Evolutionary conservation across 2,888 invertebrate genomes (phyloP), one percentile per base, ranked within the genome.

Genomic region (Pristionchus arcanus): DNA sequence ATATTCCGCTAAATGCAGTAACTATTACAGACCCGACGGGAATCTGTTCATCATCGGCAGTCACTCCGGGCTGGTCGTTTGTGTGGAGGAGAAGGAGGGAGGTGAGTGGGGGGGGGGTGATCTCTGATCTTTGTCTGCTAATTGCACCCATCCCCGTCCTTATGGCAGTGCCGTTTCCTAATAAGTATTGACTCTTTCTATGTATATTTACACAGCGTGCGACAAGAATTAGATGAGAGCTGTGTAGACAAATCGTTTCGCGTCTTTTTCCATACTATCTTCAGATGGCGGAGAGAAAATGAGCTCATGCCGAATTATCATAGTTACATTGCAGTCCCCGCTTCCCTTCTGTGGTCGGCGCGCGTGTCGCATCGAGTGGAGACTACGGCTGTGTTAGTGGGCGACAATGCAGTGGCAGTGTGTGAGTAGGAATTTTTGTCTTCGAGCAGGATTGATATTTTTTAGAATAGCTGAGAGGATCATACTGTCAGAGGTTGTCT

Each of bases 31-130:
- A 19, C n/a, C 15, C 37, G 21, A 21, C 37, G 59, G 21, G 0
- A 4, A 15, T 37, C 83, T 53, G 7, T 2, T 89, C 28, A 49
- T 83, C 28, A 89, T 89, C 49, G 89, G 89, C 31, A 89, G 89
- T 83, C 89, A 89, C 55, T 89, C 89, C 25, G 89, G 89, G 3
- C 66, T 89, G 63, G 42, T 89, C 31, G 89, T 83, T 2, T 89
- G 89, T 53, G 16, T 89, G 49, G 37, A 89, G 49, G 83, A 34
- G 37, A 89, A 55, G 63, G 89, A 34, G 9, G 34, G 34, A 37
- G 53, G 31, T 63, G 31, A 34, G 37, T 3, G 34, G 15, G 86
- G 3, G n/a, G 34, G 15, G 86, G 3, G n/a, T 31, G 66, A 31
- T 55, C 28, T 84, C 59, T 84, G 59, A 55, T 34, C 84, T 55